phyloP scores from a whole-genome alignment of 2,888 invertebrate species.

The Cynaeus angustus region DNA sequence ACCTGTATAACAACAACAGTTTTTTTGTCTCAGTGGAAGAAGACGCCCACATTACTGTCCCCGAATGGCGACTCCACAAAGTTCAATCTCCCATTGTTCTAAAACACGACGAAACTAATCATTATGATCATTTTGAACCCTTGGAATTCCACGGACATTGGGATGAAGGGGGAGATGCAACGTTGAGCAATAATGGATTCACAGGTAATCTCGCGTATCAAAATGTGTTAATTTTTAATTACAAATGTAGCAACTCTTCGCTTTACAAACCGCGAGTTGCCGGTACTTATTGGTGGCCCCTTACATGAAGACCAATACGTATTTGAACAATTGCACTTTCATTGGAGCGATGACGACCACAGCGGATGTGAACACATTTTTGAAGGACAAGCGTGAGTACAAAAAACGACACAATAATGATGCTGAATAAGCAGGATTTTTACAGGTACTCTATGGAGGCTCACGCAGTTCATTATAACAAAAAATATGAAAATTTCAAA shows the following conservation, averaged over 20 bases:
- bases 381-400: slow-evolving; percentile 79
- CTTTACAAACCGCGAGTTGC: slow-evolving; percentile 76
- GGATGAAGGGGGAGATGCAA: slow-evolving; percentile 75
- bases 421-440: background rate
- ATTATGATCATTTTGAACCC: slow-evolving; percentile 71
- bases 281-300: slow-evolving; percentile 79
- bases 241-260: slow-evolving; percentile 75
- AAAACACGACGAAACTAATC: slow-evolving; percentile 70
- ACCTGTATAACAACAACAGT: too few species aligned
- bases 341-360: slow-evolving; percentile 84
- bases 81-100: slow-evolving; percentile 81
- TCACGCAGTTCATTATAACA: slow-evolving; percentile 86
- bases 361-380: slow-evolving; percentile 87
- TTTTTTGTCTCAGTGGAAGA: slow-evolving; percentile 58
- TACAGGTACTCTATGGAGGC: slow-evolving; percentile 83
- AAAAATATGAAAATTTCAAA: slow-evolving; percentile 78
- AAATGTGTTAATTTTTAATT: background rate
- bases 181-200: slow-evolving; percentile 79
- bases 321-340: slow-evolving; percentile 87
- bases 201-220: slow-evolving; percentile 72
- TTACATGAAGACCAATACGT: slow-evolving; percentile 78
- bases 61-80: slow-evolving; percentile 69
- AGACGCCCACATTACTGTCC: slow-evolving; percentile 67
- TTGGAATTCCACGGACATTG: slow-evolving; percentile 77
- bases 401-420: slow-evolving; percentile 15